Percentiles rank a stretch among this genome's conserved stretches.
These are phyloP conservation scores for Mustela lutreola DNA, from an alignment of 2,113 vertebrate genomes.

Conservation along the genomic window DNA sequence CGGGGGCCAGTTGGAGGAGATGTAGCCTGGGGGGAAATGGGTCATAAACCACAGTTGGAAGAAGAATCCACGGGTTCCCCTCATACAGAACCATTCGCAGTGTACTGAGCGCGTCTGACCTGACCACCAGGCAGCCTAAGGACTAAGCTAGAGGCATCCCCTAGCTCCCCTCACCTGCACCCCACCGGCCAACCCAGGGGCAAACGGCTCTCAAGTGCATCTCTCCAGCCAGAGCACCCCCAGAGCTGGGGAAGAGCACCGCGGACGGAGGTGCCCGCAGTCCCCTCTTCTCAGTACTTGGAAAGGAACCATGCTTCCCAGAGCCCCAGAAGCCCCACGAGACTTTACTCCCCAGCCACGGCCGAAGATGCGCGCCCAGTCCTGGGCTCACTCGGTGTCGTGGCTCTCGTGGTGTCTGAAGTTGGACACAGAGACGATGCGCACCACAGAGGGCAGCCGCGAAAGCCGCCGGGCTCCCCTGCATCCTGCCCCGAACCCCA, in stretches of 20 bases:
- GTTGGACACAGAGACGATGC: background rate
- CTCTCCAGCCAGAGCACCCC: background rate
- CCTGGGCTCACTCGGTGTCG: background rate
- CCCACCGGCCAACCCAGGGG: background rate
- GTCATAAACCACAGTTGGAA: background rate
- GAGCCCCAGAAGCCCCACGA: fast-evolving
- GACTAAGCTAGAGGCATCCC: background rate
- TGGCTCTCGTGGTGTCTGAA: background rate
- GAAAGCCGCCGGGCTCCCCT: background rate
- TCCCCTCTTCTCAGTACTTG: background rate
- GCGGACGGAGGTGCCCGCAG: background rate
- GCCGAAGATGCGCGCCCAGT: background rate
- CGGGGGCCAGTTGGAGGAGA: background rate
- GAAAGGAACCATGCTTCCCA: background rate
- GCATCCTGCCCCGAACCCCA: background rate
- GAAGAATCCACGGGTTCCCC: background rate
- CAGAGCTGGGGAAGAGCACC: background rate
- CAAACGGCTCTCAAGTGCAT: background rate
- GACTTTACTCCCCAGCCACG: background rate
- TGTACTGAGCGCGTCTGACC: background rate
- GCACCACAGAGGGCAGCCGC: too few species aligned
- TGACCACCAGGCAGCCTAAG: background rate
- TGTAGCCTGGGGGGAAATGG: background rate
- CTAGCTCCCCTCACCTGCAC: background rate
- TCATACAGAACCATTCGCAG: background rate